phyloP scores from a whole-genome alignment of 2,797 vertebrate genomes.

The Eremophila alpestris region DNA sequence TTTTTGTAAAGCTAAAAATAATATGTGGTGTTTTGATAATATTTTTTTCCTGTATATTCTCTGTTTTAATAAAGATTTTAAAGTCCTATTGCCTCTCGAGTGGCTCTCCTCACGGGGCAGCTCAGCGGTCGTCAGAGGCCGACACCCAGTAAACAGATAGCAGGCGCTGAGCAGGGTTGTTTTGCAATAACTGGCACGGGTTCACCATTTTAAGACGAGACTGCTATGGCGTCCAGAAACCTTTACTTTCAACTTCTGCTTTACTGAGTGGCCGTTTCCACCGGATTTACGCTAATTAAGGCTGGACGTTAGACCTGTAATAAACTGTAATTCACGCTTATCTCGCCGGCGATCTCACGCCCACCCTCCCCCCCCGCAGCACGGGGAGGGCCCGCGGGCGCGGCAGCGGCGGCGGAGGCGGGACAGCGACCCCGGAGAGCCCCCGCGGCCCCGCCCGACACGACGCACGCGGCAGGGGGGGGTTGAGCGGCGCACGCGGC shows the following conservation, averaged over 20 bases:
- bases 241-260: constrained; percentile 32
- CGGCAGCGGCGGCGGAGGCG: neutral
- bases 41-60: neutral
- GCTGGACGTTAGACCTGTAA: neutral
- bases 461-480: neutral
- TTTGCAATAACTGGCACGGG: constrained; percentile 50
- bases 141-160: neutral
- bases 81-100: neutral
- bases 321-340: neutral
- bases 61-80: constrained; percentile 7
- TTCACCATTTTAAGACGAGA: constrained; percentile 54
- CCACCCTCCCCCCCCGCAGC: too few relatives aligned
- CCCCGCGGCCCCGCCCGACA: neutral
- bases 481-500: neutral
- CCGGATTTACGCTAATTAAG: neutral
- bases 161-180: neutral
- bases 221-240: constrained; percentile 44
- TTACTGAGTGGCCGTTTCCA: neutral
- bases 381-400: neutral
- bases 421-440: neutral
- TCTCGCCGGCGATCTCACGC: neutral
- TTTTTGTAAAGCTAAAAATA: neutral
- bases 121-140: neutral
- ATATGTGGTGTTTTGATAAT: accelerated
- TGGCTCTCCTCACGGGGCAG: neutral